Conservation (phyloP, 1,140 invertebrate genomes). For the Bombus fervidus region DNA sequence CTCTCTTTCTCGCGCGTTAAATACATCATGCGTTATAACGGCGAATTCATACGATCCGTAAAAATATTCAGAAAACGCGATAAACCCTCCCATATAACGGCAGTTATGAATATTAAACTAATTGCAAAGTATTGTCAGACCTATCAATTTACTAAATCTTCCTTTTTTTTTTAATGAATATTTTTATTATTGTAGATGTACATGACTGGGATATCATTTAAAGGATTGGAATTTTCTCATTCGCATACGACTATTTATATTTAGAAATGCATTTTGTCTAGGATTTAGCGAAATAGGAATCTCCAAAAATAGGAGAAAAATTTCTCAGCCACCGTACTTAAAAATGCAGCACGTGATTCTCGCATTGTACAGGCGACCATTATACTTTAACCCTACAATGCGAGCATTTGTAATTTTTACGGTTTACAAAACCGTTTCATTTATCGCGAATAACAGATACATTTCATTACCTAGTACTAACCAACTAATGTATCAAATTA, state of each 20-base stretch:
- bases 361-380: too few species aligned
- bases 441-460: too few species aligned
- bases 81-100: background rate
- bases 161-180: background rate
- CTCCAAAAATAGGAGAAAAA: background rate
- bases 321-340: background rate
- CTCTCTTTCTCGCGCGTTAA: too few species aligned
- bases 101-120: background rate
- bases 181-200: too few species aligned
- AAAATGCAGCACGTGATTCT: too few species aligned
- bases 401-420: too few species aligned
- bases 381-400: too few species aligned
- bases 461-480: too few species aligned
- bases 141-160: background rate
- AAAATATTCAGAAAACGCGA: background rate
- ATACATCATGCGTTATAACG: background rate
- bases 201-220: background rate
- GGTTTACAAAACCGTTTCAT: too few species aligned
- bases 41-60: background rate
- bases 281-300: background rate
- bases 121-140: background rate
- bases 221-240: background rate
- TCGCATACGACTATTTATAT: too few species aligned
- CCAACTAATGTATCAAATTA: too few species aligned
- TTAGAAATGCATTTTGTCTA: too few species aligned